phyloP scores from a whole-genome alignment of 2,797 vertebrate species.

The Dipus sagitta region DNA sequence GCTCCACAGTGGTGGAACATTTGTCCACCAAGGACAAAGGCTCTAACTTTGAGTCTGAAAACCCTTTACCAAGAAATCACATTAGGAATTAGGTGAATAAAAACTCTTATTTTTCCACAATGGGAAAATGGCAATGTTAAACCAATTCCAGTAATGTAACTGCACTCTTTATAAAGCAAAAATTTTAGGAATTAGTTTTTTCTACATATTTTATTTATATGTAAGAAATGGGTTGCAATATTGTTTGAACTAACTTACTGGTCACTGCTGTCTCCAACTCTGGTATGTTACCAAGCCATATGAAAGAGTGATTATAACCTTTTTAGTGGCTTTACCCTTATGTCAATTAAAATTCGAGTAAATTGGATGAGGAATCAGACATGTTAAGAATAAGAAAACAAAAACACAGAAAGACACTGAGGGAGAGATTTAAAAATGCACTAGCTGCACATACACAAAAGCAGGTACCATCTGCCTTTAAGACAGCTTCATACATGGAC shows the following conservation, averaged over 20 bases:
- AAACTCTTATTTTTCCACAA: background rate
- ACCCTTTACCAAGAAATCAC: conserved; percentile 13
- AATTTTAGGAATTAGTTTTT: conserved; percentile 49
- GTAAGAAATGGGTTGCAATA: conserved; percentile 66
- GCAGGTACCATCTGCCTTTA: background rate
- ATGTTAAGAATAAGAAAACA: conserved; percentile 51
- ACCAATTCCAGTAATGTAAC: background rate
- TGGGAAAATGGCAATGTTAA: conserved; percentile 56
- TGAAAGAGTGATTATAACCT: conserved; percentile 68
- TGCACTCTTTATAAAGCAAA: conserved; percentile 47
- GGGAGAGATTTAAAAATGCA: conserved; percentile 53
- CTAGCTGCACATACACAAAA: background rate
- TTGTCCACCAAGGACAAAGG: background rate
- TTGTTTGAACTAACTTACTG: conserved; percentile 71
- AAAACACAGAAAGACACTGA: conserved; percentile 53
- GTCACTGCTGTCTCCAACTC: conserved; percentile 46
- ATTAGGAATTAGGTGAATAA: background rate
- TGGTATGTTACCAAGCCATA: conserved; percentile 64
- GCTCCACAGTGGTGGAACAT: background rate
- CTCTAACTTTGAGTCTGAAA: background rate
- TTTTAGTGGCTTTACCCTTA: conserved; percentile 65
- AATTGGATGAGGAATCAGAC: conserved; percentile 44
- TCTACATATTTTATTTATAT: conserved; percentile 58
- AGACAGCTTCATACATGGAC: background rate
- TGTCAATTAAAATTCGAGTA: conserved; percentile 68